Base-by-base conservation (phyloP, 1,140 invertebrate species). In the Drosophila aff. region DNA sequence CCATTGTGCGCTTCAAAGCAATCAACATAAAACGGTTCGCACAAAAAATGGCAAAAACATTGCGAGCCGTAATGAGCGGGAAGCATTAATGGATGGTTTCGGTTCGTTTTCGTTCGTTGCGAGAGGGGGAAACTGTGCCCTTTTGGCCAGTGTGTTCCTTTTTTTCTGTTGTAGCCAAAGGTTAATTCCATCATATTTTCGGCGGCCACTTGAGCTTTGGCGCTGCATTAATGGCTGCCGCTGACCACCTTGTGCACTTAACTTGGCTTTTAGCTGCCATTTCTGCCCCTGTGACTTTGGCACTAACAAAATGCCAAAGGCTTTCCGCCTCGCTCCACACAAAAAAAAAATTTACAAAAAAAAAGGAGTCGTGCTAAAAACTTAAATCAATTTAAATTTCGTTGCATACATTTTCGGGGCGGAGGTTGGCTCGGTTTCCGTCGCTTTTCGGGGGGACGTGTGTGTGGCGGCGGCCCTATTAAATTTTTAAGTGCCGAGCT, bases 401-500 rank as follows among this genome's bases (percentile, higher is more conserved):
- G 63, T 65, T 81, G 77, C 81, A 81, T 81, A 71, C 74, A 66
- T 62, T 67, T 76, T 60, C 15, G 59, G 16, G 38, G 23, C 33
- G 36, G 33, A 21, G 66, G 31, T 41, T 44, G 18, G 13, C 50
- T 46, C 15, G 8, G 36, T 57, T 74, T 52, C 46, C 44, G 47
- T 28, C 21, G 28, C 16, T n/a, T 55, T 75, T 53, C 18, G 31
- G 50, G 31, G 50, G 46, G 33, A 21, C 23, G 23, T 13, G 57
- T 13, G 57, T 26, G 26, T 10, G 33, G 64, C 46, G 63, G 77
- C 85, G 78, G 69, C 55, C 73, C 78, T 81, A 90, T 89, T 90
- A 89, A 89, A 90, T 89, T 89, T 89, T 85, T 89, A 89, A 89
- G 85, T 90, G 79, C 85, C 85, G 40, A 76, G 81, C 78, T 59